Base-by-base conservation (phyloP, 2,797 vertebrate genomes). In the Peromyscus eremicus region DNA sequence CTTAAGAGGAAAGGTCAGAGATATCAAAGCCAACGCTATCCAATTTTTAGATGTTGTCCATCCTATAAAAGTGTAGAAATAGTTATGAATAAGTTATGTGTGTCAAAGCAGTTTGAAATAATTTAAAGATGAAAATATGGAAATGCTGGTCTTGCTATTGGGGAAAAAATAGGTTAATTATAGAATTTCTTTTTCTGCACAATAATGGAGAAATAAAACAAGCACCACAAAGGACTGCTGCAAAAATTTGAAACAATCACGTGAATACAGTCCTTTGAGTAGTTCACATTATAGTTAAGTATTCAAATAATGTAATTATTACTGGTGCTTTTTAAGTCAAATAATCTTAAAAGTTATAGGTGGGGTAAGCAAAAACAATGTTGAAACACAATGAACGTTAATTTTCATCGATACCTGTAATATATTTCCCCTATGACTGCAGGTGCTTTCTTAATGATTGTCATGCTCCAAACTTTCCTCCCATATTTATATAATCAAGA, bases 1-100 rank as follows among this genome's bases (percentile, higher is more conserved):
- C 55, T 95, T 89, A 80, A 94, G n/a, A 82, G 55, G 17, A 85
- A 96, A 89, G 32, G 29, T 91, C 88, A 89, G 70, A 81, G 64
- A 80, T 89, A 92, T 46, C 75, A 97, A 77, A 81, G 76, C 64
- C 89, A 96, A 81, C 13, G 80, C 12, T 57, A 66, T 86, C 10
- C 10, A 70, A 32, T 71, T 84, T 70, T 32, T 88, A 73, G 19
- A 2, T 89, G 17, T 21, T 93, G 1, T 64, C 92, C 89, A 85
- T 88, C 32, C 17, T 90, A 46, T 77, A 71, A 89, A 90, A 89
- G n/a, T 80, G 0, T 73, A 96, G 10, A 91, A 91, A 73, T 89
- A 66, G 85, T 5, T n/a, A 85, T n/a, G 37, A 71, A 83, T 49
- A 94, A 95, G 79, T 55, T 92, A 73, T 71, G 84, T 79, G 29